phyloP scores from a whole-genome alignment of 1,140 invertebrate genomes.

The Philopotamus ludificatus region DNA sequence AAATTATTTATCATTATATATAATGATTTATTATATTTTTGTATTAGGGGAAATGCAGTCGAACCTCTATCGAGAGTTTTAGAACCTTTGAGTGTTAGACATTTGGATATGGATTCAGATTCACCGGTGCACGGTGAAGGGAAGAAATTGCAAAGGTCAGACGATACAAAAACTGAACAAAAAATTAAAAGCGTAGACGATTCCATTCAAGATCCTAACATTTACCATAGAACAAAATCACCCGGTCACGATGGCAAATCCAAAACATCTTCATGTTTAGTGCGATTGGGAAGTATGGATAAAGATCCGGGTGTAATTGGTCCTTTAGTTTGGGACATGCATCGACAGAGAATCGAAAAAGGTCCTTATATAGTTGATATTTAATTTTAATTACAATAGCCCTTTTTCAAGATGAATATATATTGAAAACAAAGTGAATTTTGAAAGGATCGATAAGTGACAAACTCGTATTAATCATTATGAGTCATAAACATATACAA shows the following conservation, averaged over 20 bases:
- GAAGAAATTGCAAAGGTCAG: slow-evolving; percentile 9
- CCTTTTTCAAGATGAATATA: no score
- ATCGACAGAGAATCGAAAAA: slow-evolving; percentile 52
- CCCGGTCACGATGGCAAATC: slow-evolving; percentile 1
- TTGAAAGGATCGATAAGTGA: no score
- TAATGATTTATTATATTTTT: not conserved
- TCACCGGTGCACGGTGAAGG: slow-evolving; percentile 41
- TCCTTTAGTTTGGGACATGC: slow-evolving; percentile 77
- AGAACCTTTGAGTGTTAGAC: slow-evolving; percentile 68
- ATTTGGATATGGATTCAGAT: slow-evolving; percentile 63
- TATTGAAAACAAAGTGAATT: no score
- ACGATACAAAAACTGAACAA: not conserved
- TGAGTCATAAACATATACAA: no score
- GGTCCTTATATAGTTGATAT: not conserved
- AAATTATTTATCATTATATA: not conserved
- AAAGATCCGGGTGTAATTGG: slow-evolving; percentile 82
- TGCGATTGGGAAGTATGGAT: slow-evolving; percentile 60
- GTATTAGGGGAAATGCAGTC: slow-evolving; percentile 61
- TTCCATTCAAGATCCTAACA: not conserved
- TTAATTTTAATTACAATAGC: not conserved
- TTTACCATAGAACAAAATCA: not conserved
- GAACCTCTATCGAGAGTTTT: slow-evolving; percentile 76
- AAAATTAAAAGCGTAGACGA: slow-evolving; percentile 3
- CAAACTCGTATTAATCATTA: no score
- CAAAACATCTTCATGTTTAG: slow-evolving; percentile 45